Evolutionary conservation across 2,888 invertebrate species (phyloP).

Genomic region (Cosmia pyralina): DNA sequence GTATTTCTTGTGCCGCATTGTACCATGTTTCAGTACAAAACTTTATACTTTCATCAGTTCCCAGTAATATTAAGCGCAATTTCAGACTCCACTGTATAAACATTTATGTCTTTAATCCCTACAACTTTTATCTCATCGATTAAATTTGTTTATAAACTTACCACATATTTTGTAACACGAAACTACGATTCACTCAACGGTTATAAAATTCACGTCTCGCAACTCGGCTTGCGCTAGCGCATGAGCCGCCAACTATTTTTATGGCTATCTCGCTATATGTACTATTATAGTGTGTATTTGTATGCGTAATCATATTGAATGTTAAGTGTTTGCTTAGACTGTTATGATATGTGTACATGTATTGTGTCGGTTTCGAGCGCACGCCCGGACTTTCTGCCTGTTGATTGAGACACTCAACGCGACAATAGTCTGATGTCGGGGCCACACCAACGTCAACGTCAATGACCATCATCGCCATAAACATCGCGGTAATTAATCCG

Average conservation of each 20-base stretch:
- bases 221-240: conserved; percentile 48
- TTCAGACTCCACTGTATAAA: conserved; percentile 1
- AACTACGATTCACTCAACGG: conserved; percentile 49
- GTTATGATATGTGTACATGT: conserved; percentile 53
- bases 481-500: too few species aligned
- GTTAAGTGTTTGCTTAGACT: conserved; percentile 58
- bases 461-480: too few species aligned
- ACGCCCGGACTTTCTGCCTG: conserved; percentile 34
- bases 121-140: conserved; percentile 38
- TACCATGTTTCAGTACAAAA: not conserved
- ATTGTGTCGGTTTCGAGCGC: conserved; percentile 32
- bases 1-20: not conserved
- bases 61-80: conserved; percentile 5
- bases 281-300: conserved; percentile 39
- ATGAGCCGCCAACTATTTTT: conserved; percentile 57
- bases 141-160: conserved; percentile 47
- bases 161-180: conserved; percentile 47
- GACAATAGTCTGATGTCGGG: conserved; percentile 20
- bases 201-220: conserved; percentile 58
- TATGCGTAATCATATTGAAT: conserved; percentile 61
- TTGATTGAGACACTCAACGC: conserved; percentile 52
- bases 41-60: conserved; percentile 7
- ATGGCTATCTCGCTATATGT: conserved; percentile 57
- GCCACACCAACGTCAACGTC: too few species aligned
- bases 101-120: conserved; percentile 5